A percentile compares a stretch with the other conserved stretches of the same genome.
Conservation (phyloP, 30 jellyfish, hydroid and myxozoan species). For the Catostylus mosaicus region DNA sequence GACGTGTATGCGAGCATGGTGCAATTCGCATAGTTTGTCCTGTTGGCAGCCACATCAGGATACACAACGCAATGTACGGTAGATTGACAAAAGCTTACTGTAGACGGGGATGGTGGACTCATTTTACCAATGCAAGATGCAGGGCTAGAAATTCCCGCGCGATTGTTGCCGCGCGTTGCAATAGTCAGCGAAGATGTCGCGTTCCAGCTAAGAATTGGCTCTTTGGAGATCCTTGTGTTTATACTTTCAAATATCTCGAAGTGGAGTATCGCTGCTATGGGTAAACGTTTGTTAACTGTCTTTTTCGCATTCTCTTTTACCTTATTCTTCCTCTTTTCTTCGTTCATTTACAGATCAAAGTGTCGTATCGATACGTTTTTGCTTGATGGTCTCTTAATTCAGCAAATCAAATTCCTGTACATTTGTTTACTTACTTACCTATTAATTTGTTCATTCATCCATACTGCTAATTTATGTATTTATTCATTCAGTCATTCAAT, state of each 20-base stretch:
- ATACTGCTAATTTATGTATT: too few relatives aligned
- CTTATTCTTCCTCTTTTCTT: too few relatives aligned
- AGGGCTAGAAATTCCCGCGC: conserved; percentile 35
- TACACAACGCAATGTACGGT: conserved; percentile 62
- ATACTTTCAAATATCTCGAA: conserved; percentile 47
- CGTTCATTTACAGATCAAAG: too few relatives aligned
- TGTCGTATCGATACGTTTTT: too few relatives aligned
- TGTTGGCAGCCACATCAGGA: conserved; percentile 47
- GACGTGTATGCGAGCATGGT: conserved; percentile 64
- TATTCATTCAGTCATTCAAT: too few relatives aligned
- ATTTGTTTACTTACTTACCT: too few relatives aligned
- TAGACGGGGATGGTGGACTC: conserved; percentile 41
- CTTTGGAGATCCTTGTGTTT: conserved; percentile 58
- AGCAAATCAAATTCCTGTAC: too few relatives aligned
- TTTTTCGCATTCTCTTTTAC: too few relatives aligned
- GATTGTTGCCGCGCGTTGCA: conserved; percentile 19
- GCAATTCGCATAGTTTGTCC: conserved; percentile 46
- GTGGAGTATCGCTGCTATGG: conserved; percentile 55
- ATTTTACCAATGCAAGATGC: conserved; percentile 16
- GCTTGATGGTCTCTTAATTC: too few relatives aligned
- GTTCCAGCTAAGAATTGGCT: conserved; percentile 64
- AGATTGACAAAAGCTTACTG: conserved; percentile 41
- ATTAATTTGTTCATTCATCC: too few relatives aligned
- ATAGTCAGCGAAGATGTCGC: conserved; percentile 23
- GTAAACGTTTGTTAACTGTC: too few relatives aligned